These are phyloP conservation scores for Monochamus alternatus DNA, from an alignment of 2,888 invertebrate genomes.

Conservation along the genomic window DNA sequence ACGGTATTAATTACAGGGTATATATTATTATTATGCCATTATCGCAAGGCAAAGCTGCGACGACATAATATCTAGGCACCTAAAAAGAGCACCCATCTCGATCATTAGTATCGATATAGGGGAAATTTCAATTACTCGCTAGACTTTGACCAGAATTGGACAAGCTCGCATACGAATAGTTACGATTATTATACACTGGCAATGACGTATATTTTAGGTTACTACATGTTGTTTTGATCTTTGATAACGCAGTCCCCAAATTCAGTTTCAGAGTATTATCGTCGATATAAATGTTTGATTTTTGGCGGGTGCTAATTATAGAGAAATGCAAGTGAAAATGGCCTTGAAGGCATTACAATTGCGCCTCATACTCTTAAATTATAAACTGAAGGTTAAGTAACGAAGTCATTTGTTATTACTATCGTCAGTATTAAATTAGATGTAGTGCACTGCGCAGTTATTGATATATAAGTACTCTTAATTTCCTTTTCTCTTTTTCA, in stretches of 20 bases:
- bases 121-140: constrained; percentile 10
- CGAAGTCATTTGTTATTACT: constrained; percentile 22
- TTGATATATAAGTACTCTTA: not conserved
- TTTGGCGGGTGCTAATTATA: constrained; percentile 20
- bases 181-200: constrained; percentile 1
- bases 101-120: not conserved
- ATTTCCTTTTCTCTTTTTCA: not conserved
- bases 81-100: not conserved
- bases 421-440: constrained; percentile 26
- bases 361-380: constrained; percentile 20
- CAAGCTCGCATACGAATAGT: constrained; percentile 2
- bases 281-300: not conserved
- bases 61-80: not conserved
- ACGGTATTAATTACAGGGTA: constrained; percentile 35
- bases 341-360: constrained; percentile 29
- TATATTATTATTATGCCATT: constrained; percentile 29
- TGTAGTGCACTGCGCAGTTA: constrained; percentile 12
- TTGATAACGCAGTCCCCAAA: not conserved
- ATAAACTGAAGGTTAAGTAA: constrained; percentile 31
- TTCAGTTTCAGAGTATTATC: not conserved
- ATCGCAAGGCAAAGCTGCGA: not conserved
- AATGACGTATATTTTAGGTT: not conserved
- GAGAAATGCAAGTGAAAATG: constrained; percentile 38
- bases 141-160: constrained; percentile 24
- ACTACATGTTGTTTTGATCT: not conserved